Percentiles rank a stretch among this genome's conserved stretches.
Evolutionary conservation across 23 tunicate genomes (phyloP).

Genomic region (Ascidia mentula): DNA sequence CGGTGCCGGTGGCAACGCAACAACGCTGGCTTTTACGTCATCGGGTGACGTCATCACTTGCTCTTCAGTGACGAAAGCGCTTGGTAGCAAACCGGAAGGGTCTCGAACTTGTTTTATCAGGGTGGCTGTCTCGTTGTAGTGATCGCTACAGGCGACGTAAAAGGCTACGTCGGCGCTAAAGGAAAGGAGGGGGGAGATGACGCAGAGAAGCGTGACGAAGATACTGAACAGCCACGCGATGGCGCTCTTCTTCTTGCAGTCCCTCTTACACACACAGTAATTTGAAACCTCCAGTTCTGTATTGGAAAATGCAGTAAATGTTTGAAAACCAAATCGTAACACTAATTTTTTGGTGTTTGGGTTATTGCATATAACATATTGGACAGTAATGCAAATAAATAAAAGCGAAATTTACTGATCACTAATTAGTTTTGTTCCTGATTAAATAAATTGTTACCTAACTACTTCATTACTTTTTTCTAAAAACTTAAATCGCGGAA

Average conservation of each 20-base stretch:
- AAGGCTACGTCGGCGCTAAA: conserved; percentile 76
- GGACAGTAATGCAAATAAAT: no score
- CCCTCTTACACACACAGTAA: conserved; percentile 54
- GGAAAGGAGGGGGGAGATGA: conserved; percentile 61
- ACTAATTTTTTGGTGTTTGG: no score
- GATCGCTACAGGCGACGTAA: conserved; percentile 71
- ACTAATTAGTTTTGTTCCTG: no score
- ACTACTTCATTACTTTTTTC: no score
- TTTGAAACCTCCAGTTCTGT: conserved; percentile 34
- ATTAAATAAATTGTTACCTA: no score
- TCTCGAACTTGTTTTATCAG: conserved; percentile 37
- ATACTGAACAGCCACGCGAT: conserved; percentile 67
- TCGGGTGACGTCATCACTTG: neutral
- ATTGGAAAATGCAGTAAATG: no score
- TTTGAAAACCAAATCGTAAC: no score
- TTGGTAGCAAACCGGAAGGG: neutral
- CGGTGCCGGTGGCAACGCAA: neutral
- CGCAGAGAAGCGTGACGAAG: conserved; percentile 45
- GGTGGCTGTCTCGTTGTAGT: conserved; percentile 74
- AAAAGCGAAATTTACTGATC: no score
- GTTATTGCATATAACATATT: no score
- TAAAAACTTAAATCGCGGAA: no score
- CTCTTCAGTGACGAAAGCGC: neutral
- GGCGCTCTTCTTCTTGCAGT: conserved; percentile 31
- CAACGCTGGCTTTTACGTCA: neutral